Evolutionary conservation across 1,140 invertebrate species (phyloP).

Genomic region (Condylostylus longicornis): DNA sequence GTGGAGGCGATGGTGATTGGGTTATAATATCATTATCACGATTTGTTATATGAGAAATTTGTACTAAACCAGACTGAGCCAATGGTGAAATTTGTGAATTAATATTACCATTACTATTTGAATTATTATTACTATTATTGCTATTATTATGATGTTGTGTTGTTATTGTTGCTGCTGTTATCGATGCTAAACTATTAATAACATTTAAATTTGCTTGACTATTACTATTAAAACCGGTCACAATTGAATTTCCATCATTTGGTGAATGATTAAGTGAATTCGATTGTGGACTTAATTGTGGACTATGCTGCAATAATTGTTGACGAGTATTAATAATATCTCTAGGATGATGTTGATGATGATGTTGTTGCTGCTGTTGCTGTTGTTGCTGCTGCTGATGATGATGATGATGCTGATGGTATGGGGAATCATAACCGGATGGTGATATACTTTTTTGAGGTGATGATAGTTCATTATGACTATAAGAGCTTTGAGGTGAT

Average conservation of each 20-base stretch:
- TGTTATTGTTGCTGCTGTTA: conserved; percentile 30
- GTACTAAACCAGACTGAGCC: conserved; percentile 31
- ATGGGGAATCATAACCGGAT: conserved; percentile 42
- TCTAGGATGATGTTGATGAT: conserved; percentile 9
- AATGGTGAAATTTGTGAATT: conserved; percentile 17
- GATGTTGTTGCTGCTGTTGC: conserved; percentile 22
- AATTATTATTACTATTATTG: too few species aligned
- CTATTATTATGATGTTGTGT: too few species aligned
- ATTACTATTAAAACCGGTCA: conserved; percentile 29
- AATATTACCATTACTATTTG: too few species aligned
- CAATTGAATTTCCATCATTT: conserved; percentile 32
- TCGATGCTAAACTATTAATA: conserved; percentile 40
- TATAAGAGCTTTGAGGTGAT: conserved; percentile 63
- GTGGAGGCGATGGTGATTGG: conserved; percentile 36
- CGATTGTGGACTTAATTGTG: conserved; percentile 38
- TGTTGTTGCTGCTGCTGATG: conserved; percentile 30
- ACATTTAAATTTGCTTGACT: conserved; percentile 21
- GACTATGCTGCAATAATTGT: conserved; percentile 16
- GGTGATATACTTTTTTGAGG: conserved; percentile 67
- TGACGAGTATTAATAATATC: conserved; percentile 4
- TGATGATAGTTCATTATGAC: conserved; percentile 70
- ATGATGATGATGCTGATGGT: conserved; percentile 9
- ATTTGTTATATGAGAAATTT: conserved; percentile 32
- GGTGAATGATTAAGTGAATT: conserved; percentile 40
- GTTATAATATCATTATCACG: conserved; percentile 34